Evolutionary conservation across 2,888 invertebrate genomes (phyloP).

Genomic region (Oligia strigilis): DNA sequence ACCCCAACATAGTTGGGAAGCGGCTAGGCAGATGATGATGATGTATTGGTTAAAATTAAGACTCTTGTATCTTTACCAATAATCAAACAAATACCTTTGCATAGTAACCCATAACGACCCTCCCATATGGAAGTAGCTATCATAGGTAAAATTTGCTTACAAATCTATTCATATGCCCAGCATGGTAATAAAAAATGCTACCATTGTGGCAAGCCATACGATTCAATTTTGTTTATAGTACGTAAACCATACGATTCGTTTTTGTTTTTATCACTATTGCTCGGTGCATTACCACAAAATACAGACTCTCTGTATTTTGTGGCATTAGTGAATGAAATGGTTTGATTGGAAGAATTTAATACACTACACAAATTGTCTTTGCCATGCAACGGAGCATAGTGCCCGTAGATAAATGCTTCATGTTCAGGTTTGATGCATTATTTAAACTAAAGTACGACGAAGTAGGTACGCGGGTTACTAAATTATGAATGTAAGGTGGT

Average conservation of each 20-base stretch:
- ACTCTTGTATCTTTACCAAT: too few relatives aligned
- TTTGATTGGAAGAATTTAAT: background rate
- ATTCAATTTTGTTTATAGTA: too few relatives aligned
- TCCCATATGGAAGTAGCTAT: background rate
- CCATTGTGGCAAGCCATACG: too few relatives aligned
- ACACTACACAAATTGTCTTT: background rate
- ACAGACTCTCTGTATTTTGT: too few relatives aligned
- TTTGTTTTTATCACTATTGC: too few relatives aligned
- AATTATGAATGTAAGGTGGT: background rate
- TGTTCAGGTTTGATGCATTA: background rate
- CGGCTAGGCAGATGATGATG: too few relatives aligned
- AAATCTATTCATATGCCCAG: background rate
- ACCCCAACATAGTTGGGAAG: too few relatives aligned
- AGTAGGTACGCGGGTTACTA: background rate
- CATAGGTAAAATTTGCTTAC: background rate
- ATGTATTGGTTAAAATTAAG: too few relatives aligned
- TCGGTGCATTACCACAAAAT: too few relatives aligned
- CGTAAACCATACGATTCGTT: too few relatives aligned
- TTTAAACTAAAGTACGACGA: background rate
- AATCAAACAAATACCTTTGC: background rate
- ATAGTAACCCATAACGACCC: background rate
- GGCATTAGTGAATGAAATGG: background rate
- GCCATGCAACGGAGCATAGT: background rate
- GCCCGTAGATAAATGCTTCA: background rate
- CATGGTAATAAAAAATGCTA: background rate